These are phyloP conservation scores for Cephus spinipes DNA, from an alignment of 2,888 invertebrate genomes.

Conservation along the genomic window DNA sequence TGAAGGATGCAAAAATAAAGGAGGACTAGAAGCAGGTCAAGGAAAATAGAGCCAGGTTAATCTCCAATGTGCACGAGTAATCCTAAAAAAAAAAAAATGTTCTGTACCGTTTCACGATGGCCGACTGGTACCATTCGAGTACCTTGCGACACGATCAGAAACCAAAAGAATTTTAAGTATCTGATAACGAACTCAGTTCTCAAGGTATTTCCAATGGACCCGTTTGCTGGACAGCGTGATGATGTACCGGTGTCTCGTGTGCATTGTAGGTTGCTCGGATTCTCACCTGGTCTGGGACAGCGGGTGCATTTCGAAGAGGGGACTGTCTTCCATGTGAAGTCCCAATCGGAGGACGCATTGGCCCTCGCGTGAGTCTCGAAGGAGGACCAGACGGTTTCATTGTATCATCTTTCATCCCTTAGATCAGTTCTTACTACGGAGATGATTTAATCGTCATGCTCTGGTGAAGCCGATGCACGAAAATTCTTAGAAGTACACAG, in stretches of 20 bases:
- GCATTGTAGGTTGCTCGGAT: constrained; percentile 66
- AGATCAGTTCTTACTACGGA: neutral
- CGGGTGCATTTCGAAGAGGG: constrained; percentile 64
- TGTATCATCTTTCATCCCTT: neutral
- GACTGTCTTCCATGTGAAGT: constrained; percentile 65
- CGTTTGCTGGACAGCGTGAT: neutral
- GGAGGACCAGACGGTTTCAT: neutral
- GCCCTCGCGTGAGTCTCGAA: constrained; percentile 24
- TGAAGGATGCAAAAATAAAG: neutral
- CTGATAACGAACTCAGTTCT: neutral
- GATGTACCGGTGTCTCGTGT: constrained; percentile 48
- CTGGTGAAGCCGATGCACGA: neutral
- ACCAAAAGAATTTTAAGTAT: neutral
- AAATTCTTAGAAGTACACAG: neutral
- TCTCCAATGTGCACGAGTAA: constrained; percentile 33
- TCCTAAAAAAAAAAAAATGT: neutral
- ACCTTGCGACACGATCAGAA: neutral
- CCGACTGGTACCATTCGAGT: neutral
- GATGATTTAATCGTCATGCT: neutral
- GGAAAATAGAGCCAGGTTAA: neutral
- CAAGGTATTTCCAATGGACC: neutral
- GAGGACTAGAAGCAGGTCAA: neutral
- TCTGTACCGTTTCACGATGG: neutral
- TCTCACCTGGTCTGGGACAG: constrained; percentile 62
- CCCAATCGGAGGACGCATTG: constrained; percentile 60